Evolutionary conservation across 2,888 invertebrate species (phyloP).

Genomic region (Torymus texanus): DNA sequence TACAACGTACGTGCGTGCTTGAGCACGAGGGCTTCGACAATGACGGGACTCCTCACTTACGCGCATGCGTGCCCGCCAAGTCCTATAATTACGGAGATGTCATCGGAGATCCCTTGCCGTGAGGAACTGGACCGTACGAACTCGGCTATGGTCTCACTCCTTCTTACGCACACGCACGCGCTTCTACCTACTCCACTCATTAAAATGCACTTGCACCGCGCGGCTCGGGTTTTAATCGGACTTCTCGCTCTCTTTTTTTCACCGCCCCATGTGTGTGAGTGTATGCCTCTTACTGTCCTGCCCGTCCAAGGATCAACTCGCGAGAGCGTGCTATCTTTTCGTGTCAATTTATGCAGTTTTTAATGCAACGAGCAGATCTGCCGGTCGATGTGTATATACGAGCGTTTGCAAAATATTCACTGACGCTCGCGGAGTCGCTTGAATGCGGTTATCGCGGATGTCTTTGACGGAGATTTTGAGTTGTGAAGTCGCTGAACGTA

Average conservation of each 20-base stretch:
- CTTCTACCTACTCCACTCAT: slow-evolving; percentile 55
- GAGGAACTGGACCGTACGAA: slow-evolving; percentile 64
- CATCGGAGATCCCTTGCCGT: slow-evolving; percentile 60
- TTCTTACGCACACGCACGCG: slow-evolving; percentile 44
- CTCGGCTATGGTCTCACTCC: too few species aligned
- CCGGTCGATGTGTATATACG: too few species aligned
- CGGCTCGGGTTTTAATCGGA: slow-evolving; percentile 13
- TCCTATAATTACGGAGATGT: slow-evolving; percentile 52
- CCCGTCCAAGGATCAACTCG: too few species aligned
- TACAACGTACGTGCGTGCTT: too few species aligned
- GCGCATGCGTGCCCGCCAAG: background rate
- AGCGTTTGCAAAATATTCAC: too few species aligned
- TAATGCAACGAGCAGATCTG: background rate
- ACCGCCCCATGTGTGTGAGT: background rate
- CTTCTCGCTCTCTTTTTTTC: slow-evolving; percentile 8
- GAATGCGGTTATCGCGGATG: too few species aligned
- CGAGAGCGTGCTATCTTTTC: slow-evolving; percentile 1
- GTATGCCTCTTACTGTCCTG: too few species aligned
- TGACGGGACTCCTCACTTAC: slow-evolving; percentile 1
- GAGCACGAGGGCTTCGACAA: slow-evolving; percentile 21
- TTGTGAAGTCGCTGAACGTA: too few species aligned
- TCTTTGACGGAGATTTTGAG: too few species aligned
- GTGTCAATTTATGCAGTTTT: slow-evolving; percentile 24
- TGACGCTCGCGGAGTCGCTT: too few species aligned
- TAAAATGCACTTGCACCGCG: slow-evolving; percentile 29